Evolutionary conservation across 2,797 vertebrate genomes (phyloP).

Genomic region (Cyprinodon diabolis): DNA sequence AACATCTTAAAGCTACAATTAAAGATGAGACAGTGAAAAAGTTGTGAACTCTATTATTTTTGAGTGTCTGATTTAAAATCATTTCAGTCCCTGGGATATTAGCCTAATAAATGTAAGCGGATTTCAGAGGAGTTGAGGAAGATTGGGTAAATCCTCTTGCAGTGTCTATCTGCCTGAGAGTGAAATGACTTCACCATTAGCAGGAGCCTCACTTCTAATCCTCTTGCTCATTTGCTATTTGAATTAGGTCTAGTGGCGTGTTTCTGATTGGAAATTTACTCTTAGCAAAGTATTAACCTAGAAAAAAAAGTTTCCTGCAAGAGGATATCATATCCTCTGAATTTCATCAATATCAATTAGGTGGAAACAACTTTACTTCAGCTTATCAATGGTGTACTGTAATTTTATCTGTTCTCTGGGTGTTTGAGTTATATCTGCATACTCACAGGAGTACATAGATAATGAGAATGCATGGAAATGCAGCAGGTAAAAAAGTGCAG

Average conservation of each 20-base stretch:
- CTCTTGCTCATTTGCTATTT: slow-evolving; percentile 57
- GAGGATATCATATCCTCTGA: neutral
- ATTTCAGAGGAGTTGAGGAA: slow-evolving; percentile 52
- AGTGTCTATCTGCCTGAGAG: slow-evolving; percentile 34
- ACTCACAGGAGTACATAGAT: neutral
- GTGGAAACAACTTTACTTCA: slow-evolving; percentile 21
- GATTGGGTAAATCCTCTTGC: slow-evolving; percentile 60
- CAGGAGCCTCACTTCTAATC: slow-evolving; percentile 57
- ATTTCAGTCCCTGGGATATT: slow-evolving; percentile 50
- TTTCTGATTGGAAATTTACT: slow-evolving; percentile 39
- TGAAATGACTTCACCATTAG: slow-evolving; percentile 50
- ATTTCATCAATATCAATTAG: slow-evolving; percentile 16
- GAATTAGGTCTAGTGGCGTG: slow-evolving; percentile 43
- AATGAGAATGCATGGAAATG: slow-evolving; percentile 19
- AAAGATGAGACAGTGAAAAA: slow-evolving; percentile 10
- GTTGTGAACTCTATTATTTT: slow-evolving; percentile 22
- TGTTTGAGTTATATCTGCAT: slow-evolving; percentile 11
- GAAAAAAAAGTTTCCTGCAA: slow-evolving; percentile 19
- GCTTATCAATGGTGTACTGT: neutral
- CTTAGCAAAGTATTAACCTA: slow-evolving; percentile 37
- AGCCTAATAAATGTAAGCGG: slow-evolving; percentile 51
- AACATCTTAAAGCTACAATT: neutral
- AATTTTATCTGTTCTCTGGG: neutral
- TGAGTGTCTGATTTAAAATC: slow-evolving; percentile 34
- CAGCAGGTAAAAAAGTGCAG: slow-evolving; percentile 1